Conservation (phyloP, 2,888 invertebrate species). For the Abscondita cerata region DNA sequence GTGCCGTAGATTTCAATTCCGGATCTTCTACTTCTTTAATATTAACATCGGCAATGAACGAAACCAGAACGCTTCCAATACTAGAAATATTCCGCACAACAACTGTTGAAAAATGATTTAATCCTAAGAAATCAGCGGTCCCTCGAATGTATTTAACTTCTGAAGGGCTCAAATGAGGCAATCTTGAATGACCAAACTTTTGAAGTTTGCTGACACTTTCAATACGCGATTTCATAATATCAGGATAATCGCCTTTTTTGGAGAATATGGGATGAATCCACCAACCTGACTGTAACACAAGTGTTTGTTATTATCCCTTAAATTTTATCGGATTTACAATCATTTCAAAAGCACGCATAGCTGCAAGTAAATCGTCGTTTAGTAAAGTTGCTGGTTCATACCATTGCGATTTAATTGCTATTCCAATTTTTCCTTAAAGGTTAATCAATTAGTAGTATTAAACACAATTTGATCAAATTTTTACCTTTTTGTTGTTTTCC, state of each 20-base stretch:
- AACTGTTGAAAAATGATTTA: slow-evolving; percentile 69
- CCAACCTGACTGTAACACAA: slow-evolving; percentile 54
- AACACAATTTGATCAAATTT: too few species aligned
- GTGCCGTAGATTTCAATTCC: slow-evolving; percentile 62
- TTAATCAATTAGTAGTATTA: too few species aligned
- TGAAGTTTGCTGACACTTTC: slow-evolving; percentile 56
- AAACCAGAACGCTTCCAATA: slow-evolving; percentile 55
- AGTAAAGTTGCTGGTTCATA: slow-evolving; percentile 61
- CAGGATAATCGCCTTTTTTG: slow-evolving; percentile 61
- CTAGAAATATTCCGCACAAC: slow-evolving; percentile 53
- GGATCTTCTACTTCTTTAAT: slow-evolving; percentile 56
- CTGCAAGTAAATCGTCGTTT: slow-evolving; percentile 61
- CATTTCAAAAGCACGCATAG: slow-evolving; percentile 64
- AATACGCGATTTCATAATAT: slow-evolving; percentile 59
- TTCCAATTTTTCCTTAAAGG: slow-evolving; percentile 64
- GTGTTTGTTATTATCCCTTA: background rate
- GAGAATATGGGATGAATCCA: slow-evolving; percentile 60
- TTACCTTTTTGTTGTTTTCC: slow-evolving; percentile 48
- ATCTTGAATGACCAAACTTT: slow-evolving; percentile 56
- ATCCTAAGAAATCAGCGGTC: slow-evolving; percentile 69
- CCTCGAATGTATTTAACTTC: slow-evolving; percentile 60
- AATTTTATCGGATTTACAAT: slow-evolving; percentile 60
- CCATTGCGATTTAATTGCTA: slow-evolving; percentile 65
- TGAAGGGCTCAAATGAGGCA: slow-evolving; percentile 58
- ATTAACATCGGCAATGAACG: slow-evolving; percentile 59